These are phyloP conservation scores for Atherinomorus stipes DNA, from an alignment of 2,113 vertebrate species.

Conservation along the genomic window DNA sequence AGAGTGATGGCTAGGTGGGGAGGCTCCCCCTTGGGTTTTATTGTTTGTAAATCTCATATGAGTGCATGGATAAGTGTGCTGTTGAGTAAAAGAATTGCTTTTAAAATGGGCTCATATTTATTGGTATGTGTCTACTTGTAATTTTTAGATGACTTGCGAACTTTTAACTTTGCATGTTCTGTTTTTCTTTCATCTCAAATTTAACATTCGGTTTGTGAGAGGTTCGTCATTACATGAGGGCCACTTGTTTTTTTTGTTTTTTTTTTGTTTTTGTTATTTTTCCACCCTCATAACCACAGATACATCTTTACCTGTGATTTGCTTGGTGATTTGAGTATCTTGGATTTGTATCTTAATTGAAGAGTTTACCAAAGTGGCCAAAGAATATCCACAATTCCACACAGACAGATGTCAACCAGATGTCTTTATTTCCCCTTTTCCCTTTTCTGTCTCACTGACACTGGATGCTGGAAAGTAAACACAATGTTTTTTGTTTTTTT, in stretches of 20 bases:
- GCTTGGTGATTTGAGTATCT: conserved; percentile 55
- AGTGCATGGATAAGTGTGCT: conserved; percentile 2
- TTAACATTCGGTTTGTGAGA: conserved; percentile 8
- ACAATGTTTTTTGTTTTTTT: too few relatives aligned
- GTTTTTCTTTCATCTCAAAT: not conserved
- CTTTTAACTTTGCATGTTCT: not conserved
- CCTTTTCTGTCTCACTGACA: conserved; percentile 6
- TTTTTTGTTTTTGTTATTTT: not conserved
- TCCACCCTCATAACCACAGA: conserved; percentile 25
- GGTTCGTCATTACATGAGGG: conserved; percentile 19
- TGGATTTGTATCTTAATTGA: conserved; percentile 43
- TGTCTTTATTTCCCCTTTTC: conserved; percentile 20
- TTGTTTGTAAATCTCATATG: conserved; percentile 42
- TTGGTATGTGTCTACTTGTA: not conserved
- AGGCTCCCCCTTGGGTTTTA: conserved; percentile 35
- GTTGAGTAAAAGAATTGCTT: not conserved
- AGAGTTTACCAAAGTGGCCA: conserved; percentile 48
- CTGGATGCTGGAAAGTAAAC: not conserved
- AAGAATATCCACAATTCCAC: conserved; percentile 53
- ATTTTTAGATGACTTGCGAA: conserved; percentile 23
- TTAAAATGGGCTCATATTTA: not conserved
- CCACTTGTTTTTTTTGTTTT: conserved; percentile 30
- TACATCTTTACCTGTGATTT: conserved; percentile 59
- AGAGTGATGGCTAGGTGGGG: conserved; percentile 50
- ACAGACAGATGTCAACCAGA: conserved; percentile 49